Conservation (phyloP, 2,888 invertebrate species). For the Thecophora atra region DNA sequence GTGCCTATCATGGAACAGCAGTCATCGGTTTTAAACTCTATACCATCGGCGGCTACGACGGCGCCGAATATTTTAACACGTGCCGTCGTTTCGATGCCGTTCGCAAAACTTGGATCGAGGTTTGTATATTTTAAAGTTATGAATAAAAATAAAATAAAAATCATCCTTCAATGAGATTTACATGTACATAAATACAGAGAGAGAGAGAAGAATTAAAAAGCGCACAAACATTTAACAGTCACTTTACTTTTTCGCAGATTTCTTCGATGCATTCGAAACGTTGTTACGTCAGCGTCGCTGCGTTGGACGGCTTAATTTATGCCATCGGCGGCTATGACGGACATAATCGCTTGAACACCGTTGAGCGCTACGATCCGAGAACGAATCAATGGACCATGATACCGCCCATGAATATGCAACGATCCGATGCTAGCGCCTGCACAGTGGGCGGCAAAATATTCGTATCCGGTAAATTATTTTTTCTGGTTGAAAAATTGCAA, state of each 20-base stretch:
- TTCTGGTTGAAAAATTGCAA: no score
- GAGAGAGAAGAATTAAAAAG: neutral
- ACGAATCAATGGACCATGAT: constrained; percentile 91
- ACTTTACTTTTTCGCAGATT: constrained; percentile 63
- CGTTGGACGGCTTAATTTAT: constrained; percentile 80
- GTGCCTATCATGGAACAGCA: constrained; percentile 94
- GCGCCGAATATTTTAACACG: constrained; percentile 81
- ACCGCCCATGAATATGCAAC: constrained; percentile 85
- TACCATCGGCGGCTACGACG: constrained; percentile 92
- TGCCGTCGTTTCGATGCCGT: constrained; percentile 89
- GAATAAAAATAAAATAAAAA: neutral
- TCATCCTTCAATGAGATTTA: neutral
- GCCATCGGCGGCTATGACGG: constrained; percentile 92
- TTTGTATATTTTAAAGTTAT: neutral
- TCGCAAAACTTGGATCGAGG: constrained; percentile 84
- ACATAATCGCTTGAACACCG: constrained; percentile 84
- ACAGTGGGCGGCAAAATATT: constrained; percentile 75
- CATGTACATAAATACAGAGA: no score
- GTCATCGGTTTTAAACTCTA: constrained; percentile 86
- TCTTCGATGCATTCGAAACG: constrained; percentile 90
- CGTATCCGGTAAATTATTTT: constrained; percentile 59
- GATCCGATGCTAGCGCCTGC: constrained; percentile 93
- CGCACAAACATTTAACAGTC: neutral
- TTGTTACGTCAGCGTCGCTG: constrained; percentile 87
- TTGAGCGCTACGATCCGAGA: constrained; percentile 83